Percentiles rank a stretch among this genome's conserved stretches.
These are phyloP conservation scores for Enteromius afrohamiltoni DNA, from an alignment of 2,797 vertebrate genomes.

Conservation along the genomic window DNA sequence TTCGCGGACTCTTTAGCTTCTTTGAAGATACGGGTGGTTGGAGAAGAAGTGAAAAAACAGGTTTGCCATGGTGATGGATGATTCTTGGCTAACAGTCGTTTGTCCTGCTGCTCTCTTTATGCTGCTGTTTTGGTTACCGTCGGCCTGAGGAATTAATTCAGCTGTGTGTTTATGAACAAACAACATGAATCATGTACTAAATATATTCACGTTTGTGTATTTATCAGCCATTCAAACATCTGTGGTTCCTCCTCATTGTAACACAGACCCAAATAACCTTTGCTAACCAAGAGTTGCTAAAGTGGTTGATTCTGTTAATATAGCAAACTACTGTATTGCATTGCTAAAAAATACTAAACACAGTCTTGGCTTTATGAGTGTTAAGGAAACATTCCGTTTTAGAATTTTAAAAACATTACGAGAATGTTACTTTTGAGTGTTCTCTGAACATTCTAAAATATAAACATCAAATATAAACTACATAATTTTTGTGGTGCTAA, in stretches of 20 bases:
- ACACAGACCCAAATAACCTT: neutral
- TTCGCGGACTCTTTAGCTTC: slow-evolving; percentile 6
- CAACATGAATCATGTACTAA: neutral
- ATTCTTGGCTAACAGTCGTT: slow-evolving; percentile 78
- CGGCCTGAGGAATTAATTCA: neutral
- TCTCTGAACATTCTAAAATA: neutral
- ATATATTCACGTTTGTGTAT: slow-evolving; percentile 3
- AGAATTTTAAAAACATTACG: neutral
- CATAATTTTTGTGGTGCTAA: neutral
- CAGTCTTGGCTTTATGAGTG: neutral
- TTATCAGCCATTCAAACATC: neutral
- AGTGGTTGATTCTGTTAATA: neutral
- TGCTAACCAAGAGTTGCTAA: neutral
- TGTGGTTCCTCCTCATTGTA: neutral
- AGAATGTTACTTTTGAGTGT: neutral
- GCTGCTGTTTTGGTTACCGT: slow-evolving; percentile 1
- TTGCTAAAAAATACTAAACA: neutral
- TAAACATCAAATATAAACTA: neutral
- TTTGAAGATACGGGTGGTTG: slow-evolving; percentile 37
- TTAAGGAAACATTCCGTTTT: neutral
- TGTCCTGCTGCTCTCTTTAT: slow-evolving; percentile 64
- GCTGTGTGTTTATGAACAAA: slow-evolving; percentile 6
- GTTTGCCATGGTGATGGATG: slow-evolving; percentile 76
- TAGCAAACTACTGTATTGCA: neutral
- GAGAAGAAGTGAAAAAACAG: slow-evolving; percentile 69